phyloP scores from a whole-genome alignment of 1,140 invertebrate species.

The Bombus haemorrhoidalis region DNA sequence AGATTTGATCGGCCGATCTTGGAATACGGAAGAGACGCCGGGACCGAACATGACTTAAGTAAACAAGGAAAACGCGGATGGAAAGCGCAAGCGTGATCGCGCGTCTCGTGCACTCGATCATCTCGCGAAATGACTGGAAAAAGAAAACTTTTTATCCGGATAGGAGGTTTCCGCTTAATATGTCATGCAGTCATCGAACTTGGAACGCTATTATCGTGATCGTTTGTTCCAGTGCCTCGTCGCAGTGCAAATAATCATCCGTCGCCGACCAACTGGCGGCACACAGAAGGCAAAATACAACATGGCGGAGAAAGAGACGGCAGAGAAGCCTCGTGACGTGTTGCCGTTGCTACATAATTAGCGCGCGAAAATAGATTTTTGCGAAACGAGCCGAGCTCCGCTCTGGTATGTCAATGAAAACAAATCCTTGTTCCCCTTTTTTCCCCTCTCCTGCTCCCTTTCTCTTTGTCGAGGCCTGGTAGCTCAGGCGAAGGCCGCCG shows the following conservation, averaged over 20 bases:
- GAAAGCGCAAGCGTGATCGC: not conserved
- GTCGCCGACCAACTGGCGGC: conserved; percentile 32
- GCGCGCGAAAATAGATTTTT: conserved; percentile 66
- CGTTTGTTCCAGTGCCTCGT: conserved; percentile 30
- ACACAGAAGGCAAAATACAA: not conserved
- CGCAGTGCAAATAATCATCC: conserved; percentile 41
- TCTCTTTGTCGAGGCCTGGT: conserved; percentile 62
- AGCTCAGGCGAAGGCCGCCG: conserved; percentile 60
- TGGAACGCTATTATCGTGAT: conserved; percentile 55
- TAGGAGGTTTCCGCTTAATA: conserved; percentile 51
- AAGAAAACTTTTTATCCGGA: conserved; percentile 21
- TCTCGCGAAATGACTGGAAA: conserved; percentile 12
- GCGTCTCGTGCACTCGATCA: not conserved
- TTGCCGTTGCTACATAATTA: conserved; percentile 46
- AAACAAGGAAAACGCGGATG: not conserved
- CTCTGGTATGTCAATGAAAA: conserved; percentile 64
- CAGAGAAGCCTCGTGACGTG: not conserved
- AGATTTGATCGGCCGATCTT: not conserved
- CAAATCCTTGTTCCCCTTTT: conserved; percentile 66
- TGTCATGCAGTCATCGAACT: conserved; percentile 64
- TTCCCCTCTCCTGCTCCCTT: conserved; percentile 49
- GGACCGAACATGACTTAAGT: not conserved
- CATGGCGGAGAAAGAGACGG: not conserved
- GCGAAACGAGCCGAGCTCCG: conserved; percentile 54
- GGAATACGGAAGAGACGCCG: not conserved